These are phyloP conservation scores for Vulpes vulpes DNA, from an alignment of 2,113 vertebrate species.

Conservation along the genomic window DNA sequence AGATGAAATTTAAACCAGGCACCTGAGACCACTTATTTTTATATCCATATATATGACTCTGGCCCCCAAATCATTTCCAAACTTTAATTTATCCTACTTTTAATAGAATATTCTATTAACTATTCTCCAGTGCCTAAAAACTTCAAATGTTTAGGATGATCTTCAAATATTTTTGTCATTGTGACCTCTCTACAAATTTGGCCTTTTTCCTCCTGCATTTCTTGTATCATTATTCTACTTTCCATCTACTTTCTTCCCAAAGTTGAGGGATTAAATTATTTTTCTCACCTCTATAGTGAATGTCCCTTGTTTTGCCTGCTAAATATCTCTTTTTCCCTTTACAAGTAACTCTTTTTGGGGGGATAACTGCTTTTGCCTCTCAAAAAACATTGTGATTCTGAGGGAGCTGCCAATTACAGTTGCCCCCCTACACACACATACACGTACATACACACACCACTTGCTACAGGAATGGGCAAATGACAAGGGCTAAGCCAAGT, in stretches of 20 bases:
- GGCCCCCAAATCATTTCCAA: neutral
- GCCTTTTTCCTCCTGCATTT: neutral
- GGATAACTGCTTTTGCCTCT: neutral
- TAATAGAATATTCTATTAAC: neutral
- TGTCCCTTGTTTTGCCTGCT: neutral
- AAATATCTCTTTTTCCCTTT: neutral
- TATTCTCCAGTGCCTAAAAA: neutral
- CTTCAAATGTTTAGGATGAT: neutral
- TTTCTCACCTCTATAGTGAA: neutral
- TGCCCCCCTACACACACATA: neutral
- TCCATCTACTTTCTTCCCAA: neutral
- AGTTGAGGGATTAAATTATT: neutral
- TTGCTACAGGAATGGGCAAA: neutral
- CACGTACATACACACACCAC: neutral
- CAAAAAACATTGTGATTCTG: neutral
- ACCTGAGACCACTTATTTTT: neutral
- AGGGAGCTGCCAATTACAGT: neutral
- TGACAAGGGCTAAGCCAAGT: neutral
- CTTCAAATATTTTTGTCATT: conserved; percentile 23
- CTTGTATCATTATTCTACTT: neutral
- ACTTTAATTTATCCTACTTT: neutral
- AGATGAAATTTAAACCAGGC: neutral
- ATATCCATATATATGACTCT: neutral
- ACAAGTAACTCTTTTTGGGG: neutral
- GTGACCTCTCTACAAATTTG: neutral